phyloP scores from a whole-genome alignment of 2,797 vertebrate species.

The Coendou prehensilis region DNA sequence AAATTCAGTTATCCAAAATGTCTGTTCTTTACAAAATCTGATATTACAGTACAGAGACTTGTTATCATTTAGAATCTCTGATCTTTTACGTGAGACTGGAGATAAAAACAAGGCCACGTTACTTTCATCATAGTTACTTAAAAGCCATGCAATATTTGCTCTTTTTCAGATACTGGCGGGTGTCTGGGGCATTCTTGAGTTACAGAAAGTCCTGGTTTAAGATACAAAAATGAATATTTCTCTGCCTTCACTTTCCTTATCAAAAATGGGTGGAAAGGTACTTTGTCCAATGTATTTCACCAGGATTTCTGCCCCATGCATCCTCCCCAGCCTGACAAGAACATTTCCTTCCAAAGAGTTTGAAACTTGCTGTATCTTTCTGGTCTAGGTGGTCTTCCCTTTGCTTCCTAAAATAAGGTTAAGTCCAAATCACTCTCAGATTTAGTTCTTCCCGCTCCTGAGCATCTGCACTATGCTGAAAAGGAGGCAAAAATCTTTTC shows the following conservation, averaged over 20 bases:
- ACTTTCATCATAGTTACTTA: not conserved
- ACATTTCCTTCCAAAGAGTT: not conserved
- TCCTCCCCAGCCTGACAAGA: not conserved
- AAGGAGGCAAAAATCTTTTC: not conserved
- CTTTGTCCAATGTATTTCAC: constrained; percentile 36
- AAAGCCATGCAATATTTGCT: not conserved
- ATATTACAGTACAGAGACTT: not conserved
- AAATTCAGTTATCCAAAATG: constrained; percentile 53
- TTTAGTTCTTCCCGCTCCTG: not conserved
- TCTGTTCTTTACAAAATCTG: not conserved
- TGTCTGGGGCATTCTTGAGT: not conserved
- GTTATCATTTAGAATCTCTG: not conserved
- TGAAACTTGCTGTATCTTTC: not conserved
- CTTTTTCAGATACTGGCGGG: not conserved
- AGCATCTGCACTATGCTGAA: not conserved
- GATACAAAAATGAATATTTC: not conserved
- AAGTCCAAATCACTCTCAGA: not conserved
- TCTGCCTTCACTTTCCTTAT: not conserved
- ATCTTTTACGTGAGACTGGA: not conserved
- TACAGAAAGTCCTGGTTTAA: not conserved
- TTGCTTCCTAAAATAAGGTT: not conserved
- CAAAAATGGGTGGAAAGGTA: not conserved
- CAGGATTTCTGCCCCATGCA: not conserved
- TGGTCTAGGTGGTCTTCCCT: not conserved
- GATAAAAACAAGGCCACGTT: not conserved